These are phyloP conservation scores for Chaetodon auriga DNA, from an alignment of 2,113 vertebrate species.

Conservation along the genomic window DNA sequence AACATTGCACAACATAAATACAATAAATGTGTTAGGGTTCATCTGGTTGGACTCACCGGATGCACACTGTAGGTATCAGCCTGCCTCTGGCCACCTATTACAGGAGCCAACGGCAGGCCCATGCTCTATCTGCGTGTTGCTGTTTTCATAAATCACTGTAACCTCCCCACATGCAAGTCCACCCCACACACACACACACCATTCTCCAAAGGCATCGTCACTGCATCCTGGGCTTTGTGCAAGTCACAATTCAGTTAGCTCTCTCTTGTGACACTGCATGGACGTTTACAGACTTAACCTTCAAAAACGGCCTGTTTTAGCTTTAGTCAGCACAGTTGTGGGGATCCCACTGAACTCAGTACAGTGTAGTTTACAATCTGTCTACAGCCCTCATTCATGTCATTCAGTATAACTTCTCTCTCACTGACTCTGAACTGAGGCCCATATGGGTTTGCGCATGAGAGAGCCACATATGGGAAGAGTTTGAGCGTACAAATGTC, in stretches of 20 bases:
- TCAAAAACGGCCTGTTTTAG: neutral
- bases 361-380: neutral
- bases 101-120: too few species aligned
- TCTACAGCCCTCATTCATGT: neutral
- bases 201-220: too few species aligned
- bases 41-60: too few species aligned
- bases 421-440: constrained; percentile 5
- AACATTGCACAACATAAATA: neutral
- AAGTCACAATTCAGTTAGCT: neutral
- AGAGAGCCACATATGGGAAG: constrained; percentile 52
- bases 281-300: neutral
- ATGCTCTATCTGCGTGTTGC: too few species aligned
- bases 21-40: neutral
- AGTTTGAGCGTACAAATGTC: constrained; percentile 58
- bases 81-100: too few species aligned
- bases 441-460: constrained; percentile 23
- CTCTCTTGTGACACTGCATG: neutral
- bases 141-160: too few species aligned
- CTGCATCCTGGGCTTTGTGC: too few species aligned
- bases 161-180: too few species aligned
- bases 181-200: too few species aligned
- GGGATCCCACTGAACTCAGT: neutral
- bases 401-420: neutral
- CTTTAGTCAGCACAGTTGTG: neutral
- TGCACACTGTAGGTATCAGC: too few species aligned